These are phyloP conservation scores for Holothuria leucospilota DNA, from an alignment of 53 echinoderm and acorn worm genomes.

Conservation along the genomic window DNA sequence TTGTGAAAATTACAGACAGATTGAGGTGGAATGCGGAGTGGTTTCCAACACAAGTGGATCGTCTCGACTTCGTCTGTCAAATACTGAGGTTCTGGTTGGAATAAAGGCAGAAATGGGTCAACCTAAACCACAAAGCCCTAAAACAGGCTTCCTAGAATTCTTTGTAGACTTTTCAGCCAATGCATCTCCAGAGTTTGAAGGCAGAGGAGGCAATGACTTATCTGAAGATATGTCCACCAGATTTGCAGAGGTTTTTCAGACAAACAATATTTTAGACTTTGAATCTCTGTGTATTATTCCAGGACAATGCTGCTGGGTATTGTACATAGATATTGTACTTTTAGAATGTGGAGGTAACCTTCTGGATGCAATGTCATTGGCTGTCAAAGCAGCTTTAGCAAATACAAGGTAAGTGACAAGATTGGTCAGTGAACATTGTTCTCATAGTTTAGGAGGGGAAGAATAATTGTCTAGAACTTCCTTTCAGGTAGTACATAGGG, in stretches of 20 bases:
- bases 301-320: conserved; percentile 88
- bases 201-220: conserved; percentile 91
- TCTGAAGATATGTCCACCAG: conserved; percentile 89
- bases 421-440: not conserved
- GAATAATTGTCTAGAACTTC: not conserved
- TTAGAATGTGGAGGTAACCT: conserved; percentile 96
- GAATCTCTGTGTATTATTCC: conserved; percentile 76
- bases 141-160: conserved; percentile 89
- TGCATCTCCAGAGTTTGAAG: conserved; percentile 97
- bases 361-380: conserved; percentile 91
- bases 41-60: conserved; percentile 99
- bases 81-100: conserved; percentile 91
- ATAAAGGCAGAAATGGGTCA: conserved; percentile 98
- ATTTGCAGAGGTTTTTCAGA: conserved; percentile 71
- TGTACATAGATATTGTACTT: conserved; percentile 94
- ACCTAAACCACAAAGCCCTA: conserved; percentile 66
- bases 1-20: conserved; percentile 80
- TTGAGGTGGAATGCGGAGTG: conserved; percentile 94
- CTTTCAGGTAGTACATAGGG: no score
- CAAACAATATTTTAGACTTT: conserved; percentile 75
- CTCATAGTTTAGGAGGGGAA: not conserved
- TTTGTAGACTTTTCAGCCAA: conserved; percentile 99
- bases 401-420: conserved; percentile 83
- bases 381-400: conserved; percentile 91
- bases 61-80: conserved; percentile 81